Conservation (phyloP, 2,797 vertebrate genomes). For the Lagocephalus sceleratus region DNA sequence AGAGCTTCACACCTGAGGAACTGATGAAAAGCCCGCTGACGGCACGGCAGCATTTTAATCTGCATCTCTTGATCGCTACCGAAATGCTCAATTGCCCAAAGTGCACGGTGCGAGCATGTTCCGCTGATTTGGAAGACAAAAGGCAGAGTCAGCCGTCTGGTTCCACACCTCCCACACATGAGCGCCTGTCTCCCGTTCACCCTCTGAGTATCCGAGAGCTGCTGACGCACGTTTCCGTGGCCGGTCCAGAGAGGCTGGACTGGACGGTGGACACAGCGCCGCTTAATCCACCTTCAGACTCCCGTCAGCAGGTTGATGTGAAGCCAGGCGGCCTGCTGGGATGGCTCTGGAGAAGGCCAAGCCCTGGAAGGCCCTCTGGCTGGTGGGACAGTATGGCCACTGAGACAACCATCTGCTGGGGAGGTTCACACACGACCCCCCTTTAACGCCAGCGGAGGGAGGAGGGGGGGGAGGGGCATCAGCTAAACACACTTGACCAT, state of each 20-base stretch:
- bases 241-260: too few species aligned
- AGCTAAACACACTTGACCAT: conserved; percentile 1
- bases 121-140: too few species aligned
- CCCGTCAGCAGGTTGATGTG: conserved; percentile 53
- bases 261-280: too few species aligned
- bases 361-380: conserved; percentile 68
- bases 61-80: conserved; percentile 30
- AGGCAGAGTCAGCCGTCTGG: too few species aligned
- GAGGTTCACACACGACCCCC: conserved; percentile 57
- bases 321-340: conserved; percentile 70
- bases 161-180: too few species aligned
- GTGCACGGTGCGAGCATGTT: conserved; percentile 12
- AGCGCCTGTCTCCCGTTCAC: too few species aligned
- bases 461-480: conserved; percentile 31
- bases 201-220: conserved; percentile 7
- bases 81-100: conserved; percentile 34
- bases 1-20: conserved; percentile 30
- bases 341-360: conserved; percentile 59
- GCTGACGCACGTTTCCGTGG: conserved; percentile 15
- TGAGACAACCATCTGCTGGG: conserved; percentile 78
- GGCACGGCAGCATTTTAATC: conserved; percentile 10
- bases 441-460: conserved; percentile 45
- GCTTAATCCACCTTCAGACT: conserved; percentile 67
- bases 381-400: conserved; percentile 71
- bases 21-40: conserved; percentile 28